A percentile compares a stretch with the other conserved stretches of the same genome.
Conservation (phyloP, 2,888 invertebrate species). For the Lathronympha strigana region DNA sequence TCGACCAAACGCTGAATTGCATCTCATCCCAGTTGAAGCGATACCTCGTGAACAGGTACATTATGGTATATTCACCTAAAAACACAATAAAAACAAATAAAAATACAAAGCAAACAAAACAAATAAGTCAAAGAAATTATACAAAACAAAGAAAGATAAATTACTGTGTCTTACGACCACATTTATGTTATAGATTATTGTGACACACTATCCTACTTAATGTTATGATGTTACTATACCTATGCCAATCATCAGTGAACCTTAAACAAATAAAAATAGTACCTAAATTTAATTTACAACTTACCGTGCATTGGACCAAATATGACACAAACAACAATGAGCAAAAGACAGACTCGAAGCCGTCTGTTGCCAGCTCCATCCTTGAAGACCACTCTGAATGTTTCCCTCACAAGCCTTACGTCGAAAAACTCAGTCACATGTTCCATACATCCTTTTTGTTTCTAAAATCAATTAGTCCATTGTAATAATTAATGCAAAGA, state of each 20-base stretch:
- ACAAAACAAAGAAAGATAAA: too few relatives aligned
- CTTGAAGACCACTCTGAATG: conserved; percentile 91
- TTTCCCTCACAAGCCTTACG: conserved; percentile 88
- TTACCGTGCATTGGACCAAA: conserved; percentile 93
- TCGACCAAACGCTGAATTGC: conserved; percentile 83
- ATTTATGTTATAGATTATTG: too few relatives aligned
- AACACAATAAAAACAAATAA: conserved; percentile 38
- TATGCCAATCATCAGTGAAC: neutral
- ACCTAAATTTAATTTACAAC: conserved; percentile 48
- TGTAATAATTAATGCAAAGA: too few relatives aligned
- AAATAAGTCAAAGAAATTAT: neutral
- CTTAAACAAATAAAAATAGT: neutral
- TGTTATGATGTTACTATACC: too few relatives aligned
- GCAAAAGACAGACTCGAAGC: conserved; percentile 88
- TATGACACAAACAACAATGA: conserved; percentile 92
- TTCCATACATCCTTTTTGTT: conserved; percentile 51
- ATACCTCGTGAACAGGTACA: conserved; percentile 82
- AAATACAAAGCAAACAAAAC: neutral
- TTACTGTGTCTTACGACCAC: too few relatives aligned
- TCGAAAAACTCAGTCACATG: conserved; percentile 89
- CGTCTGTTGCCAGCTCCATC: conserved; percentile 88
- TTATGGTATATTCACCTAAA: conserved; percentile 83
- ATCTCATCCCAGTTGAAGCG: conserved; percentile 85
- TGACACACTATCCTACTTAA: neutral
- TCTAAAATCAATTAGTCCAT: too few relatives aligned